Conservation (phyloP, 2,113 vertebrate species). For the Desmodus rotundus region DNA sequence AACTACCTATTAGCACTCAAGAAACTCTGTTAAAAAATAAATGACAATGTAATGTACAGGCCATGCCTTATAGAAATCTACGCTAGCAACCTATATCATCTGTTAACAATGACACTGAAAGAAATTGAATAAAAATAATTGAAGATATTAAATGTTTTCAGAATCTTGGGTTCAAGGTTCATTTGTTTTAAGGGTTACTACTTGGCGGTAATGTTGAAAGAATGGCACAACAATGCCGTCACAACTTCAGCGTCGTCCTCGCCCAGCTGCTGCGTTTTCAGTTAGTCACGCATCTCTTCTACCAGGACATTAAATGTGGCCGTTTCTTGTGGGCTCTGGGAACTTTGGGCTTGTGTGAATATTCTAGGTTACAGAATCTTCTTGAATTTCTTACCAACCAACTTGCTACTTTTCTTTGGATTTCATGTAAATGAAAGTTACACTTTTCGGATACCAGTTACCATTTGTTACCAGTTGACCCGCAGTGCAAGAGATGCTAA, state of each 20-base stretch:
- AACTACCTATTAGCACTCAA: not conserved
- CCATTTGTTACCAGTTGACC: not conserved
- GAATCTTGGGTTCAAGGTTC: not conserved
- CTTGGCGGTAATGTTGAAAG: not conserved
- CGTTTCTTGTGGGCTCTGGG: too few species aligned
- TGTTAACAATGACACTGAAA: too few species aligned
- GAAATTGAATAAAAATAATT: too few species aligned
- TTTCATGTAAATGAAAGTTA: not conserved
- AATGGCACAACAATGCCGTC: too few species aligned
- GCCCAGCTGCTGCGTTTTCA: accelerated
- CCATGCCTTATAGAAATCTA: too few species aligned
- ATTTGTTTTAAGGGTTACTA: not conserved
- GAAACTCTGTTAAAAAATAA: not conserved
- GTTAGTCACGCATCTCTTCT: not conserved
- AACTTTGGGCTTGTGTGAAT: too few species aligned
- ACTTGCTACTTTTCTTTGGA: too few species aligned
- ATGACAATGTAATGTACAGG: too few species aligned
- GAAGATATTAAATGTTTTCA: not conserved
- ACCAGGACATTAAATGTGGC: too few species aligned
- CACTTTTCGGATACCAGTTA: not conserved
- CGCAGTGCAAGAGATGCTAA: not conserved
- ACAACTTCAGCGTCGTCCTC: accelerated
- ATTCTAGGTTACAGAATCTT: too few species aligned
- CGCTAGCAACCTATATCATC: too few species aligned
- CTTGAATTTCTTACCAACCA: too few species aligned